phyloP scores from a whole-genome alignment of 2,888 invertebrate species.

The Hypolimnas misippus region DNA sequence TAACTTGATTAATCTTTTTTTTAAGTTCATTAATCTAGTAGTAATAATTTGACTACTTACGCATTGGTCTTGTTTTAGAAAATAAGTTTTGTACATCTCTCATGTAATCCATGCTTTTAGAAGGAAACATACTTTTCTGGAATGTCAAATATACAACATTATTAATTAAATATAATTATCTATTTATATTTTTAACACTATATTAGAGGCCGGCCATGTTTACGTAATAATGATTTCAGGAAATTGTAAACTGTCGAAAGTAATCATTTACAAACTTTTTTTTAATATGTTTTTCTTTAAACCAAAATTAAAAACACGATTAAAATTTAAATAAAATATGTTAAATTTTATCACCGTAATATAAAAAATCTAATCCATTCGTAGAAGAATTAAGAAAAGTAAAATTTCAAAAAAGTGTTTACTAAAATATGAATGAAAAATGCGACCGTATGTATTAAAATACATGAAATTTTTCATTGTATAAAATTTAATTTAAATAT shows the following conservation, averaged over 20 bases:
- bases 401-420: no score
- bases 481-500: no score
- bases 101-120: constrained; percentile 60
- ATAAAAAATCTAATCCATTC: no score
- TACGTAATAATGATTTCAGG: neutral
- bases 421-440: no score
- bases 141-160: constrained; percentile 32
- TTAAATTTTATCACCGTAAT: neutral
- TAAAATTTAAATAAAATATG: neutral
- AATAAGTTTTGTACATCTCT: constrained; percentile 62
- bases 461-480: no score
- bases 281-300: neutral
- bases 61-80: constrained; percentile 54
- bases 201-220: constrained; percentile 19
- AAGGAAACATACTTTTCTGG: constrained; percentile 60
- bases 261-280: constrained; percentile 7
- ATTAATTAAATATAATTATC: constrained; percentile 7
- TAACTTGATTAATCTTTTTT: no score
- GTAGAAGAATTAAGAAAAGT: no score
- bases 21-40: neutral
- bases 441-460: no score
- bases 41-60: constrained; percentile 50
- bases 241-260: neutral
- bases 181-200: neutral
- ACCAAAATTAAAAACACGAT: neutral